These are phyloP conservation scores for Amphiprion ocellaris DNA, from an alignment of 2,113 vertebrate genomes.

Conservation along the genomic window DNA sequence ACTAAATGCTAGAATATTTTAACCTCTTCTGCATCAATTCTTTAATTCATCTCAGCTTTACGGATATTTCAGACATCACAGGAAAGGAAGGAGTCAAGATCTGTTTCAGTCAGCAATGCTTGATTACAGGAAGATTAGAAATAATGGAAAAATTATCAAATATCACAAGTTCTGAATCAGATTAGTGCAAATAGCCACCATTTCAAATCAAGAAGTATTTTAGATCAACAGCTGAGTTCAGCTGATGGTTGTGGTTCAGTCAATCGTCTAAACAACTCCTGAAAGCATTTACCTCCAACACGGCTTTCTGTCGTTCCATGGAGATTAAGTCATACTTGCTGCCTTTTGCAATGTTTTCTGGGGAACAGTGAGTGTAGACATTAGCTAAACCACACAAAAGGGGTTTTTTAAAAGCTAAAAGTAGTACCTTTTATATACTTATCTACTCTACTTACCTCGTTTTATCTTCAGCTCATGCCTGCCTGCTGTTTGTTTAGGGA, in stretches of 20 bases:
- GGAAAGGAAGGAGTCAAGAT: no score
- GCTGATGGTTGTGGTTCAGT: no score
- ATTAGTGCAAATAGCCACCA: no score
- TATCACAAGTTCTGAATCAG: no score
- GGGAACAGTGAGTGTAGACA: slow-evolving; percentile 11
- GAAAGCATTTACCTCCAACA: slow-evolving; percentile 87
- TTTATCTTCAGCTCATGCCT: slow-evolving; percentile 81
- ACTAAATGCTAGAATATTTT: no score
- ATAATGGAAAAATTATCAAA: no score
- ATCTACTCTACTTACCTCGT: slow-evolving; percentile 73
- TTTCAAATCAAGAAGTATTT: no score
- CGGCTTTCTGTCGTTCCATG: slow-evolving; percentile 89
- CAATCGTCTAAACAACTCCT: not conserved
- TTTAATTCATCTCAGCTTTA: no score
- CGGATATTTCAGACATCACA: no score
- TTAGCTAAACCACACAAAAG: not conserved
- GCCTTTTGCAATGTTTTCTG: slow-evolving; percentile 86
- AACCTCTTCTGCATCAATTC: not conserved
- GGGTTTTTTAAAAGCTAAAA: not conserved
- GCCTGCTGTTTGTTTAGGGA: slow-evolving; percentile 48
- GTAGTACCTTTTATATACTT: not conserved
- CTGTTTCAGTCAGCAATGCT: no score
- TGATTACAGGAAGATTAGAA: no score
- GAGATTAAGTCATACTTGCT: slow-evolving; percentile 82
- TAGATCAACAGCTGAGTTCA: no score